A percentile compares a stretch with the other conserved stretches of the same genome.
Conservation (phyloP, 1,140 invertebrate species). For the Bicyclus anynana region DNA sequence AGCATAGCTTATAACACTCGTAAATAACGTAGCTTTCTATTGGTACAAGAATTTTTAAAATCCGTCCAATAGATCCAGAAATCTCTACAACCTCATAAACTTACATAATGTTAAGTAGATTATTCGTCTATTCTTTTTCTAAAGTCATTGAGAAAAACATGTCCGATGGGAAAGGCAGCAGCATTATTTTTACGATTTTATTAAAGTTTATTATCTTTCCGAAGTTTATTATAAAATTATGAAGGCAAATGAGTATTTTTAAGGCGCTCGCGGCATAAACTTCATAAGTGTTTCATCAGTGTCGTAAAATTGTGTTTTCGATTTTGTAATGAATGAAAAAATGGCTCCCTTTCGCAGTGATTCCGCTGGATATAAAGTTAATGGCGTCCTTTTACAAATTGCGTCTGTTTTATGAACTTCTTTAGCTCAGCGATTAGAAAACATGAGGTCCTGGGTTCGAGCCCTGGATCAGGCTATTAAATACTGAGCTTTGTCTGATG, state of each 20-base stretch:
- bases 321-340: neutral
- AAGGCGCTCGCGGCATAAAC: constrained; percentile 20
- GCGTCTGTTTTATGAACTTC: no score
- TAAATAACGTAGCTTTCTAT: no score
- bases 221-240: constrained; percentile 5
- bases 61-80: no score
- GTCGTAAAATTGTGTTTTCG: constrained; percentile 20
- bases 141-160: neutral
- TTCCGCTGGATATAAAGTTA: neutral
- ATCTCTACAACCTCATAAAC: no score
- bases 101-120: neutral
- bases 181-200: constrained; percentile 21
- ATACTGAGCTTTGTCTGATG: no score
- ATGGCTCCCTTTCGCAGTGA: neutral
- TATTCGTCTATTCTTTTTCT: neutral
- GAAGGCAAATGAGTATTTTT: constrained; percentile 30
- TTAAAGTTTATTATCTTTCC: constrained; percentile 34
- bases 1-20: no score
- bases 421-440: no score
- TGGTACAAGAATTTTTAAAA: no score
- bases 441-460: no score
- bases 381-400: neutral
- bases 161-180: neutral
- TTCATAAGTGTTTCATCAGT: neutral
- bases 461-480: no score